These are phyloP conservation scores for Paradoxurus hermaphroditus DNA, from an alignment of 2,113 vertebrate species.

Conservation along the genomic window DNA sequence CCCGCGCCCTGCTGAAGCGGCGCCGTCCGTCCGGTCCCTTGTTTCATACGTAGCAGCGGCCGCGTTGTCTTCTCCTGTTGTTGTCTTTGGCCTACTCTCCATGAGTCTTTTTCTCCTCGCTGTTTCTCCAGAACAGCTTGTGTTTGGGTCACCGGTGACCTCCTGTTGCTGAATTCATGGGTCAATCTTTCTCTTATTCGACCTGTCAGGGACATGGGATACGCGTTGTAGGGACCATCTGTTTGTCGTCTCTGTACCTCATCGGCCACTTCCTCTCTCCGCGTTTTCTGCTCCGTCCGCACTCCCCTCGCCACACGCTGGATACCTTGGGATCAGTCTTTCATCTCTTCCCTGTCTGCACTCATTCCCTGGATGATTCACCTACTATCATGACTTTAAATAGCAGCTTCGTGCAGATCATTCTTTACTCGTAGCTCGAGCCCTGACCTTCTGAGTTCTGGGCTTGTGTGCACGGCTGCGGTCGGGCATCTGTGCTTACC, in stretches of 20 bases:
- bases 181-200: not conserved
- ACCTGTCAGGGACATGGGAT: not conserved
- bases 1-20: not conserved
- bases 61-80: not conserved
- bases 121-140: not conserved
- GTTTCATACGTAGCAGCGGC: not conserved
- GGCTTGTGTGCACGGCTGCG: not conserved
- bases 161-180: not conserved
- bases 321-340: not conserved
- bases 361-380: not conserved
- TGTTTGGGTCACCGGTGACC: too few species aligned
- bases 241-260: not conserved
- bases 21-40: rapidly evolving
- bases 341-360: not conserved
- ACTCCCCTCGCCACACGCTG: not conserved
- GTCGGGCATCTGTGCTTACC: not conserved
- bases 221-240: not conserved
- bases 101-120: not conserved
- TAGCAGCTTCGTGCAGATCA: not conserved
- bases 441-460: not conserved
- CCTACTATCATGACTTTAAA: not conserved
- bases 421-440: not conserved
- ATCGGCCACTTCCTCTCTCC: not conserved
- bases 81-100: not conserved
- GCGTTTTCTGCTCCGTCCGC: not conserved